These are phyloP conservation scores for Serrognathus titanus DNA, from an alignment of 2,888 invertebrate species.

Conservation along the genomic window DNA sequence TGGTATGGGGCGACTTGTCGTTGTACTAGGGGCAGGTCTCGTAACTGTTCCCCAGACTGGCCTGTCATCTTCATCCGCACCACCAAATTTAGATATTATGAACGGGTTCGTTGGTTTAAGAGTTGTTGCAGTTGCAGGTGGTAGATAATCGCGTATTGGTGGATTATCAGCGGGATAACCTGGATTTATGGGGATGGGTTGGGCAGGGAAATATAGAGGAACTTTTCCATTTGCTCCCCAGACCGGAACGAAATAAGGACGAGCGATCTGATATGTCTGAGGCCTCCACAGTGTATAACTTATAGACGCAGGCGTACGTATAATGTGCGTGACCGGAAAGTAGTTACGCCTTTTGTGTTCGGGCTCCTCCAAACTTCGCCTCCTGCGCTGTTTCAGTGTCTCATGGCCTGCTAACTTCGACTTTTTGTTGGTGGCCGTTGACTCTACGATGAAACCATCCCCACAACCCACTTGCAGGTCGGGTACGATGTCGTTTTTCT, in stretches of 20 bases:
- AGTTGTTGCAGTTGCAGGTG: slow-evolving; percentile 23
- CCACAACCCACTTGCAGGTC: slow-evolving; percentile 21
- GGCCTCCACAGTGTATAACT: slow-evolving; percentile 34
- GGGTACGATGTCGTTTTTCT: slow-evolving; percentile 10
- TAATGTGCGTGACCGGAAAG: background rate
- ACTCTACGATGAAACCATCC: slow-evolving; percentile 10
- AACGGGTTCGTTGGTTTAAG: slow-evolving; percentile 6
- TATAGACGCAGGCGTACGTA: slow-evolving; percentile 22
- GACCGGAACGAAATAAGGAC: slow-evolving; percentile 45
- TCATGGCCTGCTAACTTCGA: background rate
- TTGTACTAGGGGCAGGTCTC: slow-evolving; percentile 22
- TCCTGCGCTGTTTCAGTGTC: background rate
- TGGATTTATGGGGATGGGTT: slow-evolving; percentile 33
- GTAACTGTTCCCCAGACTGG: slow-evolving; percentile 35
- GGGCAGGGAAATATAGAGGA: slow-evolving; percentile 42
- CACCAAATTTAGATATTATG: background rate
- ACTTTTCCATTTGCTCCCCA: slow-evolving; percentile 35
- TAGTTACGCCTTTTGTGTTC: background rate
- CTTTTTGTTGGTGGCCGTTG: slow-evolving; percentile 2
- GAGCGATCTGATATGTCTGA: slow-evolving; percentile 32
- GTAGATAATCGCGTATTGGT: slow-evolving; percentile 25
- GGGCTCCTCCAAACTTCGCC: background rate
- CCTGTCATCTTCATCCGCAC: slow-evolving; percentile 25
- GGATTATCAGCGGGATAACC: slow-evolving; percentile 36
- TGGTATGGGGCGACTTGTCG: slow-evolving; percentile 8